Evolutionary conservation across 2,113 vertebrate species (phyloP), one percentile per base, ranked within the genome.

Genomic region (Morphnarchus princeps): DNA sequence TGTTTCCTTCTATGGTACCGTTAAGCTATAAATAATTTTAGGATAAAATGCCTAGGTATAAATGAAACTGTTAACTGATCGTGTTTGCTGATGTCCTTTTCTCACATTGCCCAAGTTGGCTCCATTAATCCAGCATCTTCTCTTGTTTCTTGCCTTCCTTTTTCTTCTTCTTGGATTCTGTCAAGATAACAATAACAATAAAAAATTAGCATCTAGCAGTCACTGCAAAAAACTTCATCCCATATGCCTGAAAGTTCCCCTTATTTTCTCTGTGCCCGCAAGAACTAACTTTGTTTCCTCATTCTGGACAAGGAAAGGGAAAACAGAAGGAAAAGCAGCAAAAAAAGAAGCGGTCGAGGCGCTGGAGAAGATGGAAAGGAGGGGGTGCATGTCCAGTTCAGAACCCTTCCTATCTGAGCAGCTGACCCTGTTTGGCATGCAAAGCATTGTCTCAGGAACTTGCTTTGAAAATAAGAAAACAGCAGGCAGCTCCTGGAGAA

Each of bases 81-180:
- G 9, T 90, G 92, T 90, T 93, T 97, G 96, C 91, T 95, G 97
- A 97, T 97, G 95, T 97, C 93, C 97, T 92, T 96, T 96, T 94
- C 84, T 29, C 70, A 58, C 45, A 59, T 61, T 91, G 82, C 87
- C 25, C 70, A 73, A 82, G 78, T n/a, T 61, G 86, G 89, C 25
- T n/a, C 92, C 82, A 58, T 97, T 97, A 98, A 95, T 98, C 98
- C 97, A 98, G 94, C 97, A 98, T 98, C 97, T 98, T 98, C 97
- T 98, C 98, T 94, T 98, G 98, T 76, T 98, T 98, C 97, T 98
- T 98, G 95, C 98, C 98, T 97, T 98, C 98, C 97, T 98, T 98
- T 98, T 98, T 98, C 98, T 98, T 98, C 97, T 98, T 98, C 98
- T 98, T 98, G 57, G 98, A 98, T 95, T 98, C 98, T 97, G 98